A percentile compares a stretch with the other conserved stretches of the same genome.
Evolutionary conservation across 1,140 invertebrate species (phyloP).

Genomic region (Bombus sylvicola): DNA sequence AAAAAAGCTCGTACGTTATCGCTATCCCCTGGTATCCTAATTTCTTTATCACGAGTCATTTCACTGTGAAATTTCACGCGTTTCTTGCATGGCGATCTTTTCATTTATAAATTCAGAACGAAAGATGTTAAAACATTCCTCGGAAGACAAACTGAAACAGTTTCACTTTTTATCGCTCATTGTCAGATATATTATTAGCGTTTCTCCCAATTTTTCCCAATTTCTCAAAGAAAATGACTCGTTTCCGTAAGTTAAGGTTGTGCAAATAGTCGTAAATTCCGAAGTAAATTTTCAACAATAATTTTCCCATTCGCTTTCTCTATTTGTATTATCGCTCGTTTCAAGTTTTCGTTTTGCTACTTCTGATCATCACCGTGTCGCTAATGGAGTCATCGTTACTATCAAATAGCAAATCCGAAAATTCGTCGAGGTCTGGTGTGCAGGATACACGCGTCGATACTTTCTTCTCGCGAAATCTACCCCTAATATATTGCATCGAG

Average conservation of each 20-base stretch:
- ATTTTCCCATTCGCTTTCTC: too few relatives aligned
- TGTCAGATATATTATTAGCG: too few relatives aligned
- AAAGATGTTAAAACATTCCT: background rate
- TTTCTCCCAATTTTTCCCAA: too few relatives aligned
- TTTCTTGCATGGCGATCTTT: background rate
- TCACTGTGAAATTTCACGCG: conserved; percentile 22
- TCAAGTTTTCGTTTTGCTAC: too few relatives aligned
- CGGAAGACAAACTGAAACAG: background rate
- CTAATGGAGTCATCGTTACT: background rate
- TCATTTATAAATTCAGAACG: background rate
- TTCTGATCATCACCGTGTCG: too few relatives aligned
- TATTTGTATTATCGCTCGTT: too few relatives aligned
- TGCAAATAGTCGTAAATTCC: too few relatives aligned
- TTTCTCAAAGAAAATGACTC: too few relatives aligned
- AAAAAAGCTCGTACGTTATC: conserved; percentile 31
- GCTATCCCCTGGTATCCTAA: conserved; percentile 2
- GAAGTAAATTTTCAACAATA: too few relatives aligned
- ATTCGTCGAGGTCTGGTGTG: conserved; percentile 19
- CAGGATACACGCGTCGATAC: conserved; percentile 56
- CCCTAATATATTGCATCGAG: conserved; percentile 78
- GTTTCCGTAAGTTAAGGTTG: too few relatives aligned
- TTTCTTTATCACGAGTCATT: conserved; percentile 27
- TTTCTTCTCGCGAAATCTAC: conserved; percentile 61
- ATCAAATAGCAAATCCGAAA: background rate
- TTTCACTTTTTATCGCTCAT: background rate